Percentiles rank a stretch among this genome's conserved stretches.
Evolutionary conservation across 2,888 invertebrate genomes (phyloP).

Genomic region (Scaptomyza reducta): DNA sequence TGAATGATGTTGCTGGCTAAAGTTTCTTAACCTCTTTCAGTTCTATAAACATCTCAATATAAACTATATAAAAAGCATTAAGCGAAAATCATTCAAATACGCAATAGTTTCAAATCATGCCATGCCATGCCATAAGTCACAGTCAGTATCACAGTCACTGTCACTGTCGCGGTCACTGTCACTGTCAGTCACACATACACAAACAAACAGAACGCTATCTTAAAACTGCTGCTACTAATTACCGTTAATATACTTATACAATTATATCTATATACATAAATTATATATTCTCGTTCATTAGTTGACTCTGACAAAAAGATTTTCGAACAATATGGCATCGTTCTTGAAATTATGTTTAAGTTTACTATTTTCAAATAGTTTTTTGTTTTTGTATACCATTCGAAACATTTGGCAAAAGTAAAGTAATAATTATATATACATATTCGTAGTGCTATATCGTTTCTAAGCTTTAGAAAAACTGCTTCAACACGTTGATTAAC

Average conservation of each 20-base stretch:
- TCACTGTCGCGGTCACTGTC: conserved; percentile 20
- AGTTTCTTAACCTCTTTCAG: conserved; percentile 14
- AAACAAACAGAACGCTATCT: conserved; percentile 32
- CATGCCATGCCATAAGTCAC: conserved; percentile 38
- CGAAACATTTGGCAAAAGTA: conserved; percentile 42
- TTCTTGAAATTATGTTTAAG: conserved; percentile 29
- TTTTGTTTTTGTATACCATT: conserved; percentile 19
- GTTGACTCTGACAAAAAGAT: conserved; percentile 31
- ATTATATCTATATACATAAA: conserved; percentile 21
- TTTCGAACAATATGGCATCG: conserved; percentile 41
- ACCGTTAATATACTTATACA: conserved; percentile 32
- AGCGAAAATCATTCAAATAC: conserved; percentile 27
- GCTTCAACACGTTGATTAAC: conserved; percentile 13
- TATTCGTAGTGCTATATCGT: conserved; percentile 39
- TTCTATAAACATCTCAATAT: conserved; percentile 3
- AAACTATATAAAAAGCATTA: neutral
- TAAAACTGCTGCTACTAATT: conserved; percentile 31
- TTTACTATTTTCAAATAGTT: conserved; percentile 24
- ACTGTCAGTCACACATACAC: conserved; percentile 12
- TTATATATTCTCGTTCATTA: conserved; percentile 43
- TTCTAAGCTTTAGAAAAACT: conserved; percentile 32
- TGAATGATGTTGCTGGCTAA: conserved; percentile 37
- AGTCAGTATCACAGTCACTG: conserved; percentile 22
- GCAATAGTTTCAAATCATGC: conserved; percentile 41
- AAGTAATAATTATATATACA: conserved; percentile 22